phyloP scores from a whole-genome alignment of 2,888 invertebrate genomes.

The Altica lythri region DNA sequence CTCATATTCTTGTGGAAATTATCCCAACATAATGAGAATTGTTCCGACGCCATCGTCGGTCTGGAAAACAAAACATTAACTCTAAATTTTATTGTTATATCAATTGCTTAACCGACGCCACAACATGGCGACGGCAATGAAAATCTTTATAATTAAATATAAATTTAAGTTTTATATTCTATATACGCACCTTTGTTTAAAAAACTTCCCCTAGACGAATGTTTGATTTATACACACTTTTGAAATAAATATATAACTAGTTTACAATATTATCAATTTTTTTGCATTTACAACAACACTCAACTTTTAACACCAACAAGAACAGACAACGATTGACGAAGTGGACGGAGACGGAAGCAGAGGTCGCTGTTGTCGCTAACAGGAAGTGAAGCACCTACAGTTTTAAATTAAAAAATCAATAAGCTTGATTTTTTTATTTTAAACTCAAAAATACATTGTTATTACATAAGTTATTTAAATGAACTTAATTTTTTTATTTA shows the following conservation, averaged over 20 bases:
- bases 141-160: neutral
- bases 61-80: conserved; percentile 30
- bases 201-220: conserved; percentile 25
- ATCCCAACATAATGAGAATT: conserved; percentile 74
- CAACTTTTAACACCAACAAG: neutral
- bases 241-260: conserved; percentile 15
- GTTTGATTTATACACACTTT: conserved; percentile 26
- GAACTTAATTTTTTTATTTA: no score
- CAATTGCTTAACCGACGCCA: conserved; percentile 39
- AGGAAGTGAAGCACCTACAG: conserved; percentile 20
- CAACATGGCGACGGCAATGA: conserved; percentile 42
- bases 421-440: no score
- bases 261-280: neutral
- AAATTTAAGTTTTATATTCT: no score
- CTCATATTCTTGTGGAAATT: conserved; percentile 74
- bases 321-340: conserved; percentile 2
- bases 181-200: conserved; percentile 39
- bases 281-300: neutral
- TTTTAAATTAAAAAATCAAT: conserved; percentile 13
- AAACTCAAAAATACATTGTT: neutral
- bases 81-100: neutral
- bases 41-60: conserved; percentile 63
- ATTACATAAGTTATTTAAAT: no score
- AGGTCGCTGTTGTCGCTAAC: conserved; percentile 19
- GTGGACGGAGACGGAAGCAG: conserved; percentile 27